Conservation (phyloP, 2,113 vertebrate species). For the Pseudopipra pipra region DNA sequence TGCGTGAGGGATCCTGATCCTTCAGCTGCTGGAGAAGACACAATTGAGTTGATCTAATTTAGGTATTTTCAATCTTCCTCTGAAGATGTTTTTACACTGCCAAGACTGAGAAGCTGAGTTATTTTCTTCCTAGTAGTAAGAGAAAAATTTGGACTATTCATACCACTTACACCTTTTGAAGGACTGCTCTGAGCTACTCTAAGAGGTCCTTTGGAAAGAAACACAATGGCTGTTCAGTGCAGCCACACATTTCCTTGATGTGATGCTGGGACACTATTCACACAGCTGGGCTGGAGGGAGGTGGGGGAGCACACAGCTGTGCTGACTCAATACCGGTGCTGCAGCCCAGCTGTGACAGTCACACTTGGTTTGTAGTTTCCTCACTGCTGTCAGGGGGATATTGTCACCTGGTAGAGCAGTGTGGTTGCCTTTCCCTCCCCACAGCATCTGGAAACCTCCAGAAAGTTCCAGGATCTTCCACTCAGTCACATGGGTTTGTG, state of each 20-base stretch:
- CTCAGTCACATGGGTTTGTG: rapidly evolving
- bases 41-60: not conserved
- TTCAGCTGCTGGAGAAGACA: not conserved
- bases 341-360: not conserved
- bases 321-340: rapidly evolving
- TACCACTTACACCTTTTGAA: not conserved
- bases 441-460: not conserved
- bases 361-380: not conserved
- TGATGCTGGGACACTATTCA: rapidly evolving
- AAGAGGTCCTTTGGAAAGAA: not conserved
- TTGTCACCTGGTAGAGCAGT: not conserved
- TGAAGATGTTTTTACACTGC: not conserved
- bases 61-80: not conserved
- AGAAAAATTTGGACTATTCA: not conserved
- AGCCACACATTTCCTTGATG: rapidly evolving
- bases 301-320: not conserved
- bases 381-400: not conserved
- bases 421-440: not conserved
- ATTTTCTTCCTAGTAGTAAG: not conserved
- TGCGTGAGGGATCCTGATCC: not conserved
- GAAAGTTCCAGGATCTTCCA: not conserved
- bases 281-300: not conserved
- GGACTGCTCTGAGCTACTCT: not conserved
- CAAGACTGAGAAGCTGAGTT: not conserved
- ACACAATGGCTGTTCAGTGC: rapidly evolving